These are phyloP conservation scores for Pituophis catenifer DNA, from an alignment of 2,113 vertebrate species.

Conservation along the genomic window DNA sequence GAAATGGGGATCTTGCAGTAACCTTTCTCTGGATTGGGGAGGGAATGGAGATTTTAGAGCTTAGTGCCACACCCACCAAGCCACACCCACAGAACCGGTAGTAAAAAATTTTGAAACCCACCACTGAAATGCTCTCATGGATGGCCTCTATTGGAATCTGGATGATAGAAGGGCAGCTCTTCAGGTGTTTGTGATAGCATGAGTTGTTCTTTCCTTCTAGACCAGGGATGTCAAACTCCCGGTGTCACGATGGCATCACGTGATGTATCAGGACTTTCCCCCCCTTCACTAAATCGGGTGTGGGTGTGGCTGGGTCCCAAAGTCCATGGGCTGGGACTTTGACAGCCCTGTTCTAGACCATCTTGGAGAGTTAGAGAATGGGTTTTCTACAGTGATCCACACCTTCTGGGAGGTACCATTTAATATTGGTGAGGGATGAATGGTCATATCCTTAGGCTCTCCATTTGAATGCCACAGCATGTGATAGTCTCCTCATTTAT, in stretches of 20 bases:
- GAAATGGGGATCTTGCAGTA: no score
- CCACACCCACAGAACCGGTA: no score
- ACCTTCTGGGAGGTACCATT: neutral
- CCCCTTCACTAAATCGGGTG: no score
- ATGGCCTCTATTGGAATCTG: neutral
- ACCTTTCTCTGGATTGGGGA: no score
- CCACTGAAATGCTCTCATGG: neutral
- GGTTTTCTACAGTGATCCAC: neutral
- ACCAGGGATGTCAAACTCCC: neutral
- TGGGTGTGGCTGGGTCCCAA: no score
- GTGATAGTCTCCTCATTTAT: neutral
- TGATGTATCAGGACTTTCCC: no score
- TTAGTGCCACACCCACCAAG: no score
- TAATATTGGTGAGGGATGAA: neutral
- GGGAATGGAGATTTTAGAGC: no score
- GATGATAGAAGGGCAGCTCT: neutral
- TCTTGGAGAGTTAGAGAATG: neutral
- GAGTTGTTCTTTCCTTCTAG: neutral
- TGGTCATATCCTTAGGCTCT: neutral
- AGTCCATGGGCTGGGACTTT: no score
- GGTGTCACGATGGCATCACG: fast-evolving
- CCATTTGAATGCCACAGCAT: neutral
- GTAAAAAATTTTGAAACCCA: no score
- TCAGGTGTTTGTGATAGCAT: neutral
- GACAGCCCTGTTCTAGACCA: neutral